These are phyloP conservation scores for Rhinoraja longicauda DNA, from an alignment of 2,797 vertebrate genomes.

Conservation along the genomic window DNA sequence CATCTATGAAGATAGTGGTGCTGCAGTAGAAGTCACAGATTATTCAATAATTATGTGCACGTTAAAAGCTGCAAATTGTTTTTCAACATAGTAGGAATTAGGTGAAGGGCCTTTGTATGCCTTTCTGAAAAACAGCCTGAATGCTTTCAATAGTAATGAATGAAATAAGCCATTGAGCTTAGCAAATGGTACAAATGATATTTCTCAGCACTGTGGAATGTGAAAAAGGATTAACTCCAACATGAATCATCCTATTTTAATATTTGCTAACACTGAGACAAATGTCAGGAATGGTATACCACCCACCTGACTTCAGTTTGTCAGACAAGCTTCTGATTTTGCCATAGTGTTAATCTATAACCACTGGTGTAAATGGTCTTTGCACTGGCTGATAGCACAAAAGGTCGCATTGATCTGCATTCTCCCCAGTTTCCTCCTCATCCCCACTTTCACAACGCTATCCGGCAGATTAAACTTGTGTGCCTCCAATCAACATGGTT, in stretches of 20 bases:
- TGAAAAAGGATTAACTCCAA: neutral
- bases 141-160: neutral
- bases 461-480: neutral
- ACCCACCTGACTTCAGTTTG: neutral
- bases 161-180: neutral
- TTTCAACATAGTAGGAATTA: conserved; percentile 12
- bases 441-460: neutral
- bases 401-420: neutral
- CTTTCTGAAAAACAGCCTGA: neutral
- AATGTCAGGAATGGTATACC: too few relatives aligned
- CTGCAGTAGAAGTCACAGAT: neutral
- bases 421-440: neutral
- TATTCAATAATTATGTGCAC: neutral
- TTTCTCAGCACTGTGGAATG: neutral
- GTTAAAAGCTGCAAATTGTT: neutral
- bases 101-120: neutral
- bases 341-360: neutral
- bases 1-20: neutral
- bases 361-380: neutral
- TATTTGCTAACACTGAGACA: neutral
- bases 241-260: neutral
- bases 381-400: neutral
- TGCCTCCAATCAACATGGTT: neutral
- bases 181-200: neutral
- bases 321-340: neutral